Conservation (phyloP, 2,888 invertebrate genomes). For the Erpobdella octoculata region DNA sequence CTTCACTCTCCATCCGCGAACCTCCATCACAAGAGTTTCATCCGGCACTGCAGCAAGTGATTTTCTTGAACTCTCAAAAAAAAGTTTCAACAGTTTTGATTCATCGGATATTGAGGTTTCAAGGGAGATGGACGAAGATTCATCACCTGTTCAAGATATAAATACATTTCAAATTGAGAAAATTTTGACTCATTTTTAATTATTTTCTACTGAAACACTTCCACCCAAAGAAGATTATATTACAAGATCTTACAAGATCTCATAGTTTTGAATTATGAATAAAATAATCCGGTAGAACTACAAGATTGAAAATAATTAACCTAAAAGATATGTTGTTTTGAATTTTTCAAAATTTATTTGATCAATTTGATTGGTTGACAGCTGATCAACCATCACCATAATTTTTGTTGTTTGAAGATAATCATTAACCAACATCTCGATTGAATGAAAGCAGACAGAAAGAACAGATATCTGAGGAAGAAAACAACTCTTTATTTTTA, state of each 20-base stretch:
- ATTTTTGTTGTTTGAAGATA: slow-evolving; percentile 61
- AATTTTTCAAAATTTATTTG: slow-evolving; percentile 88
- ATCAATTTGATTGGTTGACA: slow-evolving; percentile 73
- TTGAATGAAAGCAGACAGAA: slow-evolving; percentile 66
- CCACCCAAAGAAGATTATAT: too few relatives aligned
- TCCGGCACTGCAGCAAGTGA: too few relatives aligned
- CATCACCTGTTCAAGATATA: too few relatives aligned
- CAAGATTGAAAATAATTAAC: not conserved
- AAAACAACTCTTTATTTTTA: not conserved
- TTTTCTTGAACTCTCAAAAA: too few relatives aligned
- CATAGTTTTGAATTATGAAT: not conserved
- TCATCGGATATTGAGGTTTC: too few relatives aligned
- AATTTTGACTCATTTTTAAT: too few relatives aligned
- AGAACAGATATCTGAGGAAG: slow-evolving; percentile 56
- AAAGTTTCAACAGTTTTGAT: too few relatives aligned
- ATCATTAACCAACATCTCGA: slow-evolving; percentile 66
- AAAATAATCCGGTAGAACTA: not conserved
- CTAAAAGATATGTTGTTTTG: slow-evolving; percentile 54
- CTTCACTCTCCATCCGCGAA: not conserved
- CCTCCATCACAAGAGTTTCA: too few relatives aligned
- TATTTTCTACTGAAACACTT: too few relatives aligned
- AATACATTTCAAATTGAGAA: too few relatives aligned
- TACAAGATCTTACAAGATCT: too few relatives aligned
- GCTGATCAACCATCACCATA: slow-evolving; percentile 56
- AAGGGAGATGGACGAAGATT: too few relatives aligned